Conservation (phyloP, 2,113 vertebrate species). For the Porphyrio hochstetteri region DNA sequence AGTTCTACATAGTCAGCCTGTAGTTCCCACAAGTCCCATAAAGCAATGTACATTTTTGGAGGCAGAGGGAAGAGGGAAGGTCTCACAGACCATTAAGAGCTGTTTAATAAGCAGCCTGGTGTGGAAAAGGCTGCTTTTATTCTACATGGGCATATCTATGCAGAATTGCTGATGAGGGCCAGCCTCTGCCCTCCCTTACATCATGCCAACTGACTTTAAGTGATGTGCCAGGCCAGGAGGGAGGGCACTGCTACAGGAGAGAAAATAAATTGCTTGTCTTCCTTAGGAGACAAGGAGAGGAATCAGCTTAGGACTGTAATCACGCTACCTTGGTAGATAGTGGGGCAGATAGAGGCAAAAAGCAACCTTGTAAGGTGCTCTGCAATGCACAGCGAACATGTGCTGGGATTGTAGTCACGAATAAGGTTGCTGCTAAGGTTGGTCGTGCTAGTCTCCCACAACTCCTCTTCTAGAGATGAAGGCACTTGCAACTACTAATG, state of each 20-base stretch:
- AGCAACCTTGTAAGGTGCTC: not conserved
- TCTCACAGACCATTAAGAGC: slow-evolving; percentile 23
- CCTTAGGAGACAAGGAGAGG: not conserved
- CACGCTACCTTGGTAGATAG: rapidly evolving
- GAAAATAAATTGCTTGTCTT: slow-evolving; percentile 22
- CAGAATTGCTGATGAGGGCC: not conserved
- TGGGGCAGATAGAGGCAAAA: not conserved
- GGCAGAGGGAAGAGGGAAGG: slow-evolving; percentile 24
- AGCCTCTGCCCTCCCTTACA: not conserved
- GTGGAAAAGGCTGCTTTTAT: slow-evolving; percentile 18
- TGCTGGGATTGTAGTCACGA: rapidly evolving
- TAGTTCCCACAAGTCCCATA: slow-evolving; percentile 52
- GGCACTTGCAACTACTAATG: not conserved
- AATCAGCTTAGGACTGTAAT: not conserved
- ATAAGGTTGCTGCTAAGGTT: not conserved
- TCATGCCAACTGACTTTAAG: not conserved
- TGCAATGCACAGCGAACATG: not conserved
- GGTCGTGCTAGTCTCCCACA: rapidly evolving
- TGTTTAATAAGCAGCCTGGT: slow-evolving; percentile 50
- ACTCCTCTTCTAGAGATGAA: not conserved
- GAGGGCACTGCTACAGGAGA: not conserved
- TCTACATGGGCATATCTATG: not conserved
- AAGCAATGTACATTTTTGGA: slow-evolving; percentile 38
- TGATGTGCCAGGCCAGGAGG: slow-evolving; percentile 1
- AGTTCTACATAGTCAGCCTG: slow-evolving; percentile 49